Evolutionary conservation across 2,113 vertebrate species (phyloP), one percentile per base, ranked within the genome.

Genomic region (Dicerorhinus sumatrensis): DNA sequence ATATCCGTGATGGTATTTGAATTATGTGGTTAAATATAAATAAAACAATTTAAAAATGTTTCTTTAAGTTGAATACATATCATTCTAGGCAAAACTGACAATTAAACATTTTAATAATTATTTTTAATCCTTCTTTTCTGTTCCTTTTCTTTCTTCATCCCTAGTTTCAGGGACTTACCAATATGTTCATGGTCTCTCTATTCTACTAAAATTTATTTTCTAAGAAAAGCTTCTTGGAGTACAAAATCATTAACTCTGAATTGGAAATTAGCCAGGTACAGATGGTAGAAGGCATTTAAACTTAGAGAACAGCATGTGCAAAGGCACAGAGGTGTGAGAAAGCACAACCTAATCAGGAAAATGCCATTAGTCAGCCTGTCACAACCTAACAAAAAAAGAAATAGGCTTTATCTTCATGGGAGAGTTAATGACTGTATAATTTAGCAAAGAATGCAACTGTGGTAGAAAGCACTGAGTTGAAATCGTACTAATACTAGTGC

Each of bases 211-310:
- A 63, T 48, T 60, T 21, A 72, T 87, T 93, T 97, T 92, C 86
- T 93, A 70, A 92, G 63, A 60, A 96, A 82, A 95, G 0, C 33
- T 48, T 72, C 33, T 54, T 48, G 5, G 10, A 54, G 21, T 85
- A 51, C 65, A 83, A 92, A 94, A 96, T 42, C 31, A 60, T 62
- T 73, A 69, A 67, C 56, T 76, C 12, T 92, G 69, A 95, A 29
- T 76, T 97, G 94, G 95, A 95, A 94, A 51, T 90, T 48, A 67
- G 79, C 91, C 95, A 96, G 81, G 62, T 90, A 31, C 96, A 97
- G 89, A 95, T 95, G 96, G 94, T 39, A 58, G 33, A 96, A 81
- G 25, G 51, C 94, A 89, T 76, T 77, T 65, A 69, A 54, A 42
- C 73, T 36, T 13, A 39, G 69, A 70, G 25, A 97, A 29, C 33